A percentile compares a stretch with the other conserved stretches of the same genome.
phyloP scores from a whole-genome alignment of 2,797 vertebrate species.

The Scolopax rusticola region DNA sequence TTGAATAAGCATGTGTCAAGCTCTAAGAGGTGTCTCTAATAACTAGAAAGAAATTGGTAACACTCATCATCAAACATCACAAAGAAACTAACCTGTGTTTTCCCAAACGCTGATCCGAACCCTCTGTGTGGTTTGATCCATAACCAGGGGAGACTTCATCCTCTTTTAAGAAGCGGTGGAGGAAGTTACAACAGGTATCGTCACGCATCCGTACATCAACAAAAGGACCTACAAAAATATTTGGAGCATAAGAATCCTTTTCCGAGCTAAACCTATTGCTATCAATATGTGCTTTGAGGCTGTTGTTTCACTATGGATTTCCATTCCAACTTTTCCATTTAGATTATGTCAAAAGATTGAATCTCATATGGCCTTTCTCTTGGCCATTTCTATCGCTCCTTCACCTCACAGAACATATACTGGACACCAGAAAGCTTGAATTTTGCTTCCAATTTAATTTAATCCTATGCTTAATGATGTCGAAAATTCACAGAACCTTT shows the following conservation, averaged over 20 bases:
- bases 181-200: neutral
- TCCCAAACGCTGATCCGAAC: neutral
- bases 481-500: conserved; percentile 32
- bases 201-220: neutral
- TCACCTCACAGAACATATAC: neutral
- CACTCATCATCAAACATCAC: neutral
- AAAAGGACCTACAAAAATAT: neutral
- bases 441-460: conserved; percentile 2
- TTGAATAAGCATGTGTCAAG: neutral
- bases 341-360: neutral
- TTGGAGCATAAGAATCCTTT: neutral
- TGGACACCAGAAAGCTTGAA: neutral
- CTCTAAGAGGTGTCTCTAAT: neutral
- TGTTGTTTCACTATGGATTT: neutral
- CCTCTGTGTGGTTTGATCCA: neutral
- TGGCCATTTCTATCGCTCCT: neutral
- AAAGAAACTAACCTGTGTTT: neutral
- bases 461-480: neutral
- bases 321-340: neutral
- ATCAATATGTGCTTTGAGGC: neutral
- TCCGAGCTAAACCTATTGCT: neutral
- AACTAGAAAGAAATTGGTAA: neutral
- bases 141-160: neutral
- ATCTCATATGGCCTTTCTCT: neutral
- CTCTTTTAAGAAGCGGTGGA: neutral